Base-by-base conservation (phyloP, 2,113 vertebrate species). In the Tangachromis dhanisi region DNA sequence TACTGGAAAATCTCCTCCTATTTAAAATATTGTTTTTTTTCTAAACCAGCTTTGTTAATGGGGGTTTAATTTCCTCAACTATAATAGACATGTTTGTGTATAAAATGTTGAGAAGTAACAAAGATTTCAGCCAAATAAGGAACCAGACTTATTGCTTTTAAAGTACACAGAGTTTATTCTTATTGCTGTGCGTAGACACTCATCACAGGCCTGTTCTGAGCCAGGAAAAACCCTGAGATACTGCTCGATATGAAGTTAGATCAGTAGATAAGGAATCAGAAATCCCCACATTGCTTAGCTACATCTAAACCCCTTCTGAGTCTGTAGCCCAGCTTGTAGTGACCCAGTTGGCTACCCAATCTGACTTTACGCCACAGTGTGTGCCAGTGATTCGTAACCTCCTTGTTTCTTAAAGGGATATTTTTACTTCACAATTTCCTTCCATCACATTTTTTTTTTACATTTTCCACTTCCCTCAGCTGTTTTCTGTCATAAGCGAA, bases 341-440 rank as follows among this genome's bases (percentile, higher is more conserved):
- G 90, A 94, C 90, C 92, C 90, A 95, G 55, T 94, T 95, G 93
- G 90, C 93, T 38, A 84, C 88, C 84, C 83, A 81, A 66, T 29
- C 84, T 53, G 83, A 88, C 78, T 88, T 88, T 59, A 51, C 10
- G 33, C 83, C 82, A 87, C 82, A 84, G 2, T 61, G 40, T 87
- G 81, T 88, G 90, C 86, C 92, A 88, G 33, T 53, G 80, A 82
- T 80, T 86, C 5, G 9, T 86, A 90, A 81, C 82, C 85, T 80
- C 29, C 49, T 13, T 14, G 5, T 85, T 55, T 63, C 87, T 92
- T 83, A 78, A 90, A 93, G 89, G 84, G 89, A 73, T 93, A 92
- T 87, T 95, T 76, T 86, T 53, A 93, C 92, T 95, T 93, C 88
- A 83, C 90, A 88, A 29, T 80, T 83, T 91, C 85, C 66, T 86